Conservation (phyloP, 2,888 invertebrate species). For the Drosophila anomelani region DNA sequence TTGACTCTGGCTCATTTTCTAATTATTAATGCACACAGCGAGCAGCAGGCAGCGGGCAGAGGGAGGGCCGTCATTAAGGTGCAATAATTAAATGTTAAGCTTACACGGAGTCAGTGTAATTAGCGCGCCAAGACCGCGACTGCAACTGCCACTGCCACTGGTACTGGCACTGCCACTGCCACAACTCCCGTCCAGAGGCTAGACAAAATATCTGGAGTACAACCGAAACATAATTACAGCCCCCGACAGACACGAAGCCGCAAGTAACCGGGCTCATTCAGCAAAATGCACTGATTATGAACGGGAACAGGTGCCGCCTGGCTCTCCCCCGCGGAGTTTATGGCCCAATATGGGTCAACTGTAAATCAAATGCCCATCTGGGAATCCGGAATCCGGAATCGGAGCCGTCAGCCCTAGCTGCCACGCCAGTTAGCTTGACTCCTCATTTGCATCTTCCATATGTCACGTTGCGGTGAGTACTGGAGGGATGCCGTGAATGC, state of each 20-base stretch:
- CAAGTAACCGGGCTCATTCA: slow-evolving; percentile 53
- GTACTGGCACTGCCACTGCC: slow-evolving; percentile 18
- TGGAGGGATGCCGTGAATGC: slow-evolving; percentile 14
- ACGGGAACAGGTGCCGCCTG: slow-evolving; percentile 66
- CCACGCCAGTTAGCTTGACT: slow-evolving; percentile 3
- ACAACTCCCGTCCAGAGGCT: slow-evolving; percentile 37
- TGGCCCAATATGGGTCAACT: slow-evolving; percentile 56
- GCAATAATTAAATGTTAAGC: slow-evolving; percentile 80
- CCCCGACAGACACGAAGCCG: slow-evolving; percentile 66
- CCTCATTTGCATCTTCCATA: slow-evolving; percentile 29
- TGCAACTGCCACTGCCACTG: slow-evolving; percentile 22
- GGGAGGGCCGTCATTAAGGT: slow-evolving; percentile 75
- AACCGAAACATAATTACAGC: slow-evolving; percentile 75
- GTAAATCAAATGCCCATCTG: slow-evolving; percentile 42
- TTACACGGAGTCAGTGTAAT: slow-evolving; percentile 78
- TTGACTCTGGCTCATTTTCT: slow-evolving; percentile 72
- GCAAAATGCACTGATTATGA: slow-evolving; percentile 78
- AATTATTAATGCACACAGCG: slow-evolving; percentile 70
- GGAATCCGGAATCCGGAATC: slow-evolving; percentile 6
- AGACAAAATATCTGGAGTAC: slow-evolving; percentile 77
- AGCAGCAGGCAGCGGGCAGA: slow-evolving; percentile 17
- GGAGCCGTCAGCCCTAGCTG: not conserved
- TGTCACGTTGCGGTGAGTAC: slow-evolving; percentile 37
- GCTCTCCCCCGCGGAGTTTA: slow-evolving; percentile 55
- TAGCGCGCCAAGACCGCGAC: slow-evolving; percentile 52